Conservation (phyloP, 2,888 invertebrate genomes). For the Chymomyza procnemis region DNA sequence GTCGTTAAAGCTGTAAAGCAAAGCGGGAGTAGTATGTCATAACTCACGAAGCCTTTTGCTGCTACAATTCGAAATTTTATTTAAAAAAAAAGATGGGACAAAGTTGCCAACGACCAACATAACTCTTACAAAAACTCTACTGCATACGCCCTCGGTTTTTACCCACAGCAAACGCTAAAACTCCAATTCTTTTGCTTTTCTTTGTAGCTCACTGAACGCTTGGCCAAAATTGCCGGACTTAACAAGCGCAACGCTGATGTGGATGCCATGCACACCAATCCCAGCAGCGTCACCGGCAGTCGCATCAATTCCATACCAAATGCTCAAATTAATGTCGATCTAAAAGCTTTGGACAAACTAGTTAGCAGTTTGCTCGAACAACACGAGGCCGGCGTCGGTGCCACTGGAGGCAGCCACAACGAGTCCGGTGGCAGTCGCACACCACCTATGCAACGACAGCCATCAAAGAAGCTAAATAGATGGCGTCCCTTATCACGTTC, state of each 20-base stretch:
- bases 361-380: conserved; percentile 82
- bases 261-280: conserved; percentile 42
- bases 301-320: conserved; percentile 74
- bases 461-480: conserved; percentile 75
- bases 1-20: background rate
- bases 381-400: conserved; percentile 41
- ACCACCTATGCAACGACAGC: conserved; percentile 45
- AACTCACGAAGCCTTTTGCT: background rate
- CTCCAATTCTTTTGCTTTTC: background rate
- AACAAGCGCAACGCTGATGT: conserved; percentile 47
- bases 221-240: conserved; percentile 75
- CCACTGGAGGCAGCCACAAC: background rate
- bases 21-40: background rate
- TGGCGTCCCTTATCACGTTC: conserved; percentile 78
- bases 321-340: conserved; percentile 80
- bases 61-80: no score
- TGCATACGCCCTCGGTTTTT: no score
- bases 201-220: conserved; percentile 73
- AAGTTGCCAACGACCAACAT: no score
- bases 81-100: no score
- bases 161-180: no score
- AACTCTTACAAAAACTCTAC: no score
- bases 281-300: conserved; percentile 55
- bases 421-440: conserved; percentile 52
- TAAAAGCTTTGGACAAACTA: conserved; percentile 83